Conservation (phyloP, 2,888 invertebrate species). For the Seira musarum region DNA sequence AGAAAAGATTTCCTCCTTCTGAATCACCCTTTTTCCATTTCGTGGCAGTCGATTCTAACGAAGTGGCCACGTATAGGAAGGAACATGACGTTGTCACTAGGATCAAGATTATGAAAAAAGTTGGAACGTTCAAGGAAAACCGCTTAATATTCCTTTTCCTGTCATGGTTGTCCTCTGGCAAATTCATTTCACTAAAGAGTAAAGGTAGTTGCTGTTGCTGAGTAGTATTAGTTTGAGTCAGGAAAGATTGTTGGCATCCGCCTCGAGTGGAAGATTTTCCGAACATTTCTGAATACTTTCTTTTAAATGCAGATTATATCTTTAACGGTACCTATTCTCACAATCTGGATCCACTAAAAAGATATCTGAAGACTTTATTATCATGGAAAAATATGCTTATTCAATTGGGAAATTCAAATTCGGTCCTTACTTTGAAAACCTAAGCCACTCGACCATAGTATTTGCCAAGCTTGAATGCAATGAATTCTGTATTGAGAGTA, state of each 20-base stretch:
- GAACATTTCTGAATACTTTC: not conserved
- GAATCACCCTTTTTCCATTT: slow-evolving; percentile 10
- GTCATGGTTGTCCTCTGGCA: not conserved
- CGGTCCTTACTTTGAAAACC: too few species aligned
- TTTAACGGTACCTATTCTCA: too few species aligned
- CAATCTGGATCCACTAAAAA: too few species aligned
- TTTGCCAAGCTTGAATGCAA: too few species aligned
- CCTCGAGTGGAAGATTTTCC: not conserved
- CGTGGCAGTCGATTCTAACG: not conserved
- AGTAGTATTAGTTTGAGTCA: too few species aligned
- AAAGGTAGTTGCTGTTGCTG: too few species aligned
- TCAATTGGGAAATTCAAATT: too few species aligned
- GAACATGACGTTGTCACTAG: not conserved
- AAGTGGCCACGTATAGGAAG: not conserved
- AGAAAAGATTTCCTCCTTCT: slow-evolving; percentile 76
- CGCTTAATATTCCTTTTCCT: not conserved
- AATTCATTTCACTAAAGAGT: not conserved
- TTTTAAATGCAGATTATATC: too few species aligned
- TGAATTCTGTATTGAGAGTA: too few species aligned
- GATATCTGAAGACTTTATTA: too few species aligned
- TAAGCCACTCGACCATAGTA: too few species aligned
- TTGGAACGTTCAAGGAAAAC: not conserved
- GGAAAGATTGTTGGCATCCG: not conserved
- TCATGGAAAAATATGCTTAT: too few species aligned
- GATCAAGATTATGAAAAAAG: not conserved